Evolutionary conservation across 2,113 vertebrate species (phyloP), one percentile per base, ranked within the genome.

Genomic region (Nothobranchius furzeri): DNA sequence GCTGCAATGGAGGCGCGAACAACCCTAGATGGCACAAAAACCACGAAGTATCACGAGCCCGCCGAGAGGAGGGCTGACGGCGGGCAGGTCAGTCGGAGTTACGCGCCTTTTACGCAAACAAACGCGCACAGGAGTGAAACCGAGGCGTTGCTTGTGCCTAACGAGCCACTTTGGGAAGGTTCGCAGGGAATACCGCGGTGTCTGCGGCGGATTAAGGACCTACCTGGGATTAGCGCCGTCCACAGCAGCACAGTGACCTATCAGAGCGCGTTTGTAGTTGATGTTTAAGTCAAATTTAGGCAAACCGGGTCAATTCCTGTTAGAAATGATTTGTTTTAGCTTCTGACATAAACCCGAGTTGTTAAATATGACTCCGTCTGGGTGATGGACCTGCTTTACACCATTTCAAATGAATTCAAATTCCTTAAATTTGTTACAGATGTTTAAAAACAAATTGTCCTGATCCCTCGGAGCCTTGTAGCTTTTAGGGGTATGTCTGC

Each of bases 131-230:
- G 57, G 11, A 17, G n/a, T 17, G 12, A 55, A 46, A 50, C 12
- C 37, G 15, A 13, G 20, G 73, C 58, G 45, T 30, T 49, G 60
- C 51, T 47, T 70, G 48, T 24, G 76, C 69, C 73, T 55, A 65
- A 70, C 46, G 67, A 74, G 49, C 59, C 79, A 56, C 70, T 80
- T 82, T 68, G 82, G 78, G 70, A 24, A 59, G 10, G 50, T 69
- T 50, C 30, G 64, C 73, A 49, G 68, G 58, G 43, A 60, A 60
- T 1, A 30, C 36, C 48, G 45, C 50, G 68, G 68, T 64, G 77
- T 61, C 82, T 66, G 77, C 73, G 52, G 73, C 72, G 66, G 87
- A 87, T 90, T 90, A 90, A 66, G 79, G 79, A 75, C 50, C 78
- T 58, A 64, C 75, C 78, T 17, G 65, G 79, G 89, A 91, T 91